These are phyloP conservation scores for Cordilura impudica DNA, from an alignment of 2,888 invertebrate species.

Conservation along the genomic window DNA sequence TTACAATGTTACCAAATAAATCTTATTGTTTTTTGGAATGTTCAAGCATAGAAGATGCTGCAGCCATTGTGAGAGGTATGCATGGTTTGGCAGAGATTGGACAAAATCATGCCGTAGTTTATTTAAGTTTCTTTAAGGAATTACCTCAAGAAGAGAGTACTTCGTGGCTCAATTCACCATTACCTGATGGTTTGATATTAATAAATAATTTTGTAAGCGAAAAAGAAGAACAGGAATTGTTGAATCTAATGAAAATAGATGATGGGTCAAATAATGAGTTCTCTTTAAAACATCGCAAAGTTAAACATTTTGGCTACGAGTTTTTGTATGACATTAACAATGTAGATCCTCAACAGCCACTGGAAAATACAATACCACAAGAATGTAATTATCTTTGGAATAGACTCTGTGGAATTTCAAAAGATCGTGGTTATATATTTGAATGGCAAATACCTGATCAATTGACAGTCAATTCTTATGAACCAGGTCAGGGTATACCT, in stretches of 20 bases:
- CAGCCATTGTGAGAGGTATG: constrained; percentile 80
- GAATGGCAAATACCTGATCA: constrained; percentile 84
- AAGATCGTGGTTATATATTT: constrained; percentile 75
- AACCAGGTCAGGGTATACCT: constrained; percentile 95
- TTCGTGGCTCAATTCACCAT: constrained; percentile 74
- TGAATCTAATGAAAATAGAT: constrained; percentile 72
- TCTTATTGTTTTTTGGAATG: constrained; percentile 89
- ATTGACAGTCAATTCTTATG: constrained; percentile 90
- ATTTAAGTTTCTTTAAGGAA: constrained; percentile 79
- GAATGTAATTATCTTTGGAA: constrained; percentile 84
- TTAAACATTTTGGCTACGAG: constrained; percentile 94
- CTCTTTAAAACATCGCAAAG: constrained; percentile 88
- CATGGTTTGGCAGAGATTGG: constrained; percentile 82
- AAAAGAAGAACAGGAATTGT: constrained; percentile 83
- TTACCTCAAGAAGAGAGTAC: constrained; percentile 66
- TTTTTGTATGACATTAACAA: constrained; percentile 93
- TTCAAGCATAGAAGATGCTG: constrained; percentile 79
- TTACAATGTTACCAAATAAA: constrained; percentile 87
- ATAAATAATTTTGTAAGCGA: constrained; percentile 85
- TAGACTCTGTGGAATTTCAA: constrained; percentile 73
- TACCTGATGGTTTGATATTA: constrained; percentile 85
- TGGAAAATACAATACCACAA: constrained; percentile 84
- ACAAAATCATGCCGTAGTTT: constrained; percentile 82
- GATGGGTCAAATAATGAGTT: constrained; percentile 56
- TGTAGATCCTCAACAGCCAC: constrained; percentile 85